Evolutionary conservation across 2,113 vertebrate genomes (phyloP), one percentile per base, ranked within the genome.

Genomic region (Neogobius melanostomus): DNA sequence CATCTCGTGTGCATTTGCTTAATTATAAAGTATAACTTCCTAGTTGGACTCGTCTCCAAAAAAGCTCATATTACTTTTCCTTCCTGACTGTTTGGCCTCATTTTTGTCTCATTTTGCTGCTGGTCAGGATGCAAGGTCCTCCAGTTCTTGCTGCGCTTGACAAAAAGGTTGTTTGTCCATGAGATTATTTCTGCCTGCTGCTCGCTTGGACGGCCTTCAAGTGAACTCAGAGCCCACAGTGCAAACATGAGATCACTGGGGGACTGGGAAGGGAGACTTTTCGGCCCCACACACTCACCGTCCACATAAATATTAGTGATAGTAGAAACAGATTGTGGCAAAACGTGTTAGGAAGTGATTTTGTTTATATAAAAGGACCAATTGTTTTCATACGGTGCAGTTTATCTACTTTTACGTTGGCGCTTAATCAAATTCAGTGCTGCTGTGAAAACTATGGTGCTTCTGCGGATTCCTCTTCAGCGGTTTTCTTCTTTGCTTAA

Each of bases 341-440:
- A 60, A 43, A 14, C 28, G 21, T 21, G 21, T 21, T 11, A 11
- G 1, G 5, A 51, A 14, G 12, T 2, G 15, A 51, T 51, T 51
- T 51, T 51, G 49, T 11, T 51, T 11, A 51, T 51, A 51, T 69
- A 43, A 64, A 21, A 46, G 45, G 66, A 63, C n/a, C n/a, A 1
- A 46, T 66, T 64, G 60, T 9, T 53, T 48, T 85, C 66, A 68
- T 45, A 14, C 72, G 47, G 68, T 15, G 57, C 28, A 77, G 69
- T 81, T 81, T 77, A 72, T 64, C 16, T 61, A 21, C 36, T 66
- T 21, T 51, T 50, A 52, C 17, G 10, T 61, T 53, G 70, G 54
- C 15, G 74, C 66, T 81, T 79, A 78, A 79, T 70, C 11, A 6
- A 42, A 54, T 73, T 75, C 71, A 77, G 59, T 69, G 53, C 68